These are phyloP conservation scores for Pseudocheirus occidentalis DNA, from an alignment of 2,797 vertebrate genomes.

Conservation along the genomic window DNA sequence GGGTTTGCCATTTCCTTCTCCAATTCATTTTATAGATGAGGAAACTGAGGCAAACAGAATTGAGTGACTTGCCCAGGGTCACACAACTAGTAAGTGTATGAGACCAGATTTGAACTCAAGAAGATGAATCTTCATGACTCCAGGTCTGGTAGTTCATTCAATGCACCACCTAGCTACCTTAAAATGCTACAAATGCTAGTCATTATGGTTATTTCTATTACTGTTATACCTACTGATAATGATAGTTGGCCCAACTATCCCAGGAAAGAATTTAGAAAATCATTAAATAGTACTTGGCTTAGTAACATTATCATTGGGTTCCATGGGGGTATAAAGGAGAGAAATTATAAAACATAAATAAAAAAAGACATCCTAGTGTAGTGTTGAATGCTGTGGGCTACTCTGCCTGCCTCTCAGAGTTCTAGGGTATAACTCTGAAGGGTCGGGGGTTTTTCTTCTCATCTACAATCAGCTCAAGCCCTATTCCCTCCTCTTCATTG, in stretches of 20 bases:
- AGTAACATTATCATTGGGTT: too few relatives aligned
- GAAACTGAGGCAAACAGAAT: background rate
- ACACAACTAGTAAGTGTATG: background rate
- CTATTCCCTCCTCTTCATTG: background rate
- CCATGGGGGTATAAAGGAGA: too few relatives aligned
- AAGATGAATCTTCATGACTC: background rate
- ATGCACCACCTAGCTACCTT: background rate
- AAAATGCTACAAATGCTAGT: too few relatives aligned
- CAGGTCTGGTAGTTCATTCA: background rate
- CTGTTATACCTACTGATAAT: too few relatives aligned
- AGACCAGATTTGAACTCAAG: background rate
- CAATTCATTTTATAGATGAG: background rate
- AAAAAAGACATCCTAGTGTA: background rate
- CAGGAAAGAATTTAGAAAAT: too few relatives aligned
- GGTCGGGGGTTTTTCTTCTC: background rate
- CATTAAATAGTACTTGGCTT: too few relatives aligned
- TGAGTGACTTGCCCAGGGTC: background rate
- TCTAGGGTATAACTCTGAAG: background rate
- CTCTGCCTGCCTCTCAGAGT: background rate
- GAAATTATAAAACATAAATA: too few relatives aligned
- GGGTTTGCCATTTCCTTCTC: background rate
- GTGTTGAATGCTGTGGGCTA: background rate
- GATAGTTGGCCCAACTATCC: too few relatives aligned
- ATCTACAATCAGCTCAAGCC: background rate
- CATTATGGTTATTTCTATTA: too few relatives aligned